Percentiles rank a stretch among this genome's conserved stretches.
Evolutionary conservation across 2,888 invertebrate species (phyloP).

Genomic region (Himalopsyche anomala): DNA sequence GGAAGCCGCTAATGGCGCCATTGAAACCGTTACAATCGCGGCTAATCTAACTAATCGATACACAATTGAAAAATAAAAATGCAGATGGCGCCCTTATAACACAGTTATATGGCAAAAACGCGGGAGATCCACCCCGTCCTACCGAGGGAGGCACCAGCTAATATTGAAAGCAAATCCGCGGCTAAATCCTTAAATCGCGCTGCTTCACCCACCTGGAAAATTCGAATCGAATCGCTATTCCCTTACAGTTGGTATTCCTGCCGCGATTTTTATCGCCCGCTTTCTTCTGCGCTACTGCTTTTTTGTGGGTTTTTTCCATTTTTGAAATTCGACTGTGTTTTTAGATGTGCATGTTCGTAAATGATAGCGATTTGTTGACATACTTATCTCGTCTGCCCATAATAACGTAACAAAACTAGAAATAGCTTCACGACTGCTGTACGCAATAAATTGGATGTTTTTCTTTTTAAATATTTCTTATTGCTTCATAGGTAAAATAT

Average conservation of each 20-base stretch:
- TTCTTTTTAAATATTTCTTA: neutral
- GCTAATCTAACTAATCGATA: constrained; percentile 78
- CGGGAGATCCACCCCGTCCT: constrained; percentile 41
- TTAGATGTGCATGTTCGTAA: constrained; percentile 30
- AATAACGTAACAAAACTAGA: constrained; percentile 4
- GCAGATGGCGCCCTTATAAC: constrained; percentile 73
- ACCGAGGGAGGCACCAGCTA: constrained; percentile 69
- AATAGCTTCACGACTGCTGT: neutral
- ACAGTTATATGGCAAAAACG: constrained; percentile 64
- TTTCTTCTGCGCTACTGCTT: constrained; percentile 51
- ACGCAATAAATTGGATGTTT: neutral
- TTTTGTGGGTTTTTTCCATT: constrained; percentile 47
- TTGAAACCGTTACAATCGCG: constrained; percentile 66
- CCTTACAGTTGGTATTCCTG: constrained; percentile 64
- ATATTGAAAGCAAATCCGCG: constrained; percentile 79
- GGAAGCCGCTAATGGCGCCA: constrained; percentile 59
- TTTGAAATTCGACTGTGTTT: constrained; percentile 31
- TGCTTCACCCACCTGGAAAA: constrained; percentile 77
- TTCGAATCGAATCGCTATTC: constrained; percentile 66
- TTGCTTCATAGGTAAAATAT: too few species aligned
- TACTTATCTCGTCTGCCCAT: constrained; percentile 1
- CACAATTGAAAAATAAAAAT: constrained; percentile 80
- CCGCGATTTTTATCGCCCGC: constrained; percentile 53
- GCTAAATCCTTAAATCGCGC: constrained; percentile 78
- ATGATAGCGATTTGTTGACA: constrained; percentile 30